These are phyloP conservation scores for Paragorgia papillata DNA, from an alignment of 92 coral and sea anemone species.

Conservation along the genomic window DNA sequence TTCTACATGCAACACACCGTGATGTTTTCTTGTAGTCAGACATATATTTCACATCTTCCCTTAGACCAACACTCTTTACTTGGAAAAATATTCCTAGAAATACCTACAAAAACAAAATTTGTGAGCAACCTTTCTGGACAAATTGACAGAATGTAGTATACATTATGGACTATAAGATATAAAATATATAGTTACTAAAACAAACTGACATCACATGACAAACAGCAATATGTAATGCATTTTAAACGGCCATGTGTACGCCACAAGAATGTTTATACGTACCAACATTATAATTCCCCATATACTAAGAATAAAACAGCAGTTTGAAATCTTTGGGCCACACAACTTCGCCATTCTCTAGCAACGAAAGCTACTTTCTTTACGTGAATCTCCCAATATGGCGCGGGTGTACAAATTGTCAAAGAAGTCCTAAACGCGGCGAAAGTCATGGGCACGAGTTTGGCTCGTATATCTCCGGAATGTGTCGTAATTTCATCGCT, in stretches of 20 bases:
- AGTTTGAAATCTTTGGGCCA: constrained; percentile 90
- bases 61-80: constrained; percentile 82
- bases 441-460: no score
- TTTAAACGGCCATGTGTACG: no score
- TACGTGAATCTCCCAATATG: neutral
- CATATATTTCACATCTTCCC: constrained; percentile 61
- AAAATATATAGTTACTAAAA: no score
- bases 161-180: neutral
- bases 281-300: constrained; percentile 99
- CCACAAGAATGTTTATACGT: no score
- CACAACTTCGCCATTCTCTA: constrained; percentile 67
- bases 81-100: constrained; percentile 86
- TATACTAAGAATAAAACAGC: constrained; percentile 88
- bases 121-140: neutral
- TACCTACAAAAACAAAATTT: constrained; percentile 51
- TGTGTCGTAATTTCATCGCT: no score
- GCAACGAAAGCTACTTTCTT: neutral
- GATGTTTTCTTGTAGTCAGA: constrained; percentile 63
- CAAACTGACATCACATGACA: no score
- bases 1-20: no score
- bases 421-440: neutral
- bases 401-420: no score
- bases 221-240: no score
- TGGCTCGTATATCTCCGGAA: no score
- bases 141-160: neutral